These are phyloP conservation scores for Seladonia tumulorum DNA, from an alignment of 2,888 invertebrate genomes.

Conservation along the genomic window DNA sequence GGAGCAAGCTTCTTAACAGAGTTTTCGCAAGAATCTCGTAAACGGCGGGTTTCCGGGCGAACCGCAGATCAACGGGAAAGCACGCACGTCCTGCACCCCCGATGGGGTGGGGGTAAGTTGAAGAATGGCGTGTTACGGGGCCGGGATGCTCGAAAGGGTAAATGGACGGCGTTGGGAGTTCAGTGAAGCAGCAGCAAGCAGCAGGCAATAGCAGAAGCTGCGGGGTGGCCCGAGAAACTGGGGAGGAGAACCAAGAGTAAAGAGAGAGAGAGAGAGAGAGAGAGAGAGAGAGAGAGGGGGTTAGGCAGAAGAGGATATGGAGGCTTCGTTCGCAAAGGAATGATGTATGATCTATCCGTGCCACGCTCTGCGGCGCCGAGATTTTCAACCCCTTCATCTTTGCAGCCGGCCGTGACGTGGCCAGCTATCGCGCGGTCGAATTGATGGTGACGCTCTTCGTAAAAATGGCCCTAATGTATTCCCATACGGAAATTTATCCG, in stretches of 20 bases:
- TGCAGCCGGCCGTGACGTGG: constrained; percentile 62
- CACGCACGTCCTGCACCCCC: constrained; percentile 66
- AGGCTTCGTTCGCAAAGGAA: constrained; percentile 75
- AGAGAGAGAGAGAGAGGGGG: constrained; percentile 28
- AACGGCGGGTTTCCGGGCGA: constrained; percentile 58
- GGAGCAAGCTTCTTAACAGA: constrained; percentile 67
- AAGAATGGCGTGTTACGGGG: constrained; percentile 74
- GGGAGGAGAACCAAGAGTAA: constrained; percentile 38
- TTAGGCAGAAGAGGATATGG: constrained; percentile 65
- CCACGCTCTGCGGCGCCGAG: constrained; percentile 72
- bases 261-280: neutral
- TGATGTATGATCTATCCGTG: constrained; percentile 80
- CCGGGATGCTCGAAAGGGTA: constrained; percentile 68
- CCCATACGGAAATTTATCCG: constrained; percentile 52
- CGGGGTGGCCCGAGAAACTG: constrained; percentile 19
- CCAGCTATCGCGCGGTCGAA: constrained; percentile 66
- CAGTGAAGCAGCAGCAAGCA: constrained; percentile 26
- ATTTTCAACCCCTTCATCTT: constrained; percentile 78
- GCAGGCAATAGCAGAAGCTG: constrained; percentile 25
- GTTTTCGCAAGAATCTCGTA: constrained; percentile 73
- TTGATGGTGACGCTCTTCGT: constrained; percentile 73
- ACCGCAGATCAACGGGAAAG: constrained; percentile 66
- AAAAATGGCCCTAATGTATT: constrained; percentile 74
- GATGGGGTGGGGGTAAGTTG: constrained; percentile 60
- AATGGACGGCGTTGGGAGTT: constrained; percentile 68